Evolutionary conservation across 2,113 vertebrate genomes (phyloP), one percentile per base, ranked within the genome.

Genomic region (Brachirus orientalis): DNA sequence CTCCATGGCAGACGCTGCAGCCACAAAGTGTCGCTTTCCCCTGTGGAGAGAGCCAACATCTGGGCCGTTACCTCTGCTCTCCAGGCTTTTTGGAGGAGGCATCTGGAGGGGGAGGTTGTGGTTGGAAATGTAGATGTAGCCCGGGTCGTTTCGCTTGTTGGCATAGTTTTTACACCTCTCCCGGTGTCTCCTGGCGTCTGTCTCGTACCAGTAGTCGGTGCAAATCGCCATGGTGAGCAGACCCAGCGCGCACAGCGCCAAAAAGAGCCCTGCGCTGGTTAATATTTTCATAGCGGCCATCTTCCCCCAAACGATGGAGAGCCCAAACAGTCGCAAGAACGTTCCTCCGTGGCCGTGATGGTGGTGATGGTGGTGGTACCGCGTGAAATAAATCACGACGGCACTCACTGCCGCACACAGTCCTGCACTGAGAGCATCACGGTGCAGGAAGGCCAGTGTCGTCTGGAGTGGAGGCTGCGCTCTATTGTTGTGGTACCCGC

Each of bases 131-230:
- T 95, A 95, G 88, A 95, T 96, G 84, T 94, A 95, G 3, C 95
- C 95, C 2, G 95, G 95, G 85, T 96, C 95, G 89, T 89, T 94
- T 40, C 95, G 90, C 88, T 96, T 96, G 90, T 95, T 95, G 70
- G 93, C 94, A 80, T 94, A 95, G 87, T 94, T 94, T 77, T 95
- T 95, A 88, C 95, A 96, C 83, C 95, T 92, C 65, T 96, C 95
- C 0, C 95, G 93, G 80, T 96, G 95, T 59, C 94, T 90, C 86
- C 95, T 86, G 9, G 95, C 95, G 77, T 96, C 95, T 18, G 95
- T 96, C 92, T 96, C 95, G 85, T 96, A 96, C 95, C 95, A 96
- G 52, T 94, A 93, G 64, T 96, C 95, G 86, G 95, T 96, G 90
- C 95, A 95, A 59, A 96, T 95, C 38, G 95, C 95, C 91, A 95